These are phyloP conservation scores for Pelmatolapia mariae DNA, from an alignment of 2,113 vertebrate genomes.

Conservation along the genomic window DNA sequence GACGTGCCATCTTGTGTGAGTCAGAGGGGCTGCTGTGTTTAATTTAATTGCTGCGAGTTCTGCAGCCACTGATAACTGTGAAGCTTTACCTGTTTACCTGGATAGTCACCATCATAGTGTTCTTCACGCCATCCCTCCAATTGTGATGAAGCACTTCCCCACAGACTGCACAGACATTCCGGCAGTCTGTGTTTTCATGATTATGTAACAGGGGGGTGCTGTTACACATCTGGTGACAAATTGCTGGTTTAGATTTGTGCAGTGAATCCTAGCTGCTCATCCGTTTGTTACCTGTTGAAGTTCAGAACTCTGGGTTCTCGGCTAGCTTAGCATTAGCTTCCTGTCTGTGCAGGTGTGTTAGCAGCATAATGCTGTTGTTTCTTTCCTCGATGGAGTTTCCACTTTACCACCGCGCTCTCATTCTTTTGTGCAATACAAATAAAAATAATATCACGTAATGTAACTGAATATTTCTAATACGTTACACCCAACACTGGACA, in stretches of 20 bases:
- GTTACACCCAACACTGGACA: not conserved
- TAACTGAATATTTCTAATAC: not conserved
- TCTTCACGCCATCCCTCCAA: not conserved
- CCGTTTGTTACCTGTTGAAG: not conserved
- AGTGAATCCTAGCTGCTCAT: not conserved
- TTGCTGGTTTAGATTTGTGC: not conserved
- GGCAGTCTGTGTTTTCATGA: not conserved
- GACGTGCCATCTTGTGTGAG: not conserved
- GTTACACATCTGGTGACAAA: not conserved
- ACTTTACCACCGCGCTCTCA: not conserved
- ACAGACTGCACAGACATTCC: not conserved
- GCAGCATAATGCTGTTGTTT: not conserved
- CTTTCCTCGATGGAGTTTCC: not conserved
- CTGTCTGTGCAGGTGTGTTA: not conserved
- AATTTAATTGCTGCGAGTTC: not conserved
- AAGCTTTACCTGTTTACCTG: accelerated
- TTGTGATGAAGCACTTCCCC: not conserved
- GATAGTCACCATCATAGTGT: not conserved
- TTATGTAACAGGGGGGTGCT: not conserved
- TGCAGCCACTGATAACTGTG: not conserved
- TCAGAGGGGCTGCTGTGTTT: not conserved
- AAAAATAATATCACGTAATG: not conserved
- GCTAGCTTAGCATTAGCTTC: not conserved
- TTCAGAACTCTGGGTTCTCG: not conserved
- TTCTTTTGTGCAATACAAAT: not conserved